A percentile compares a stretch with the other conserved stretches of the same genome.
These are phyloP conservation scores for Clarias magur DNA, from an alignment of 2,113 vertebrate species.

Conservation along the genomic window DNA sequence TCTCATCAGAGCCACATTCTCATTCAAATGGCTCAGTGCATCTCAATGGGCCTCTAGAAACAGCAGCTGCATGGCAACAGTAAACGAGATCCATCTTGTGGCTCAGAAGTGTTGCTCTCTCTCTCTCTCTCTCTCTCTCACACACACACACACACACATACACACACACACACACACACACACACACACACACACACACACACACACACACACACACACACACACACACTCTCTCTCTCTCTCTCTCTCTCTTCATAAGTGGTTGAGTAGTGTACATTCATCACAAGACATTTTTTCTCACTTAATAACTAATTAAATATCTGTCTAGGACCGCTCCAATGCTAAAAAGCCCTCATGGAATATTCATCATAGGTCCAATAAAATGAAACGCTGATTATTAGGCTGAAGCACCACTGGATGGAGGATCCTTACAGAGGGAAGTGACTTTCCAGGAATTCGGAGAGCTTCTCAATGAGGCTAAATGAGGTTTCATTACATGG, in stretches of 20 bases:
- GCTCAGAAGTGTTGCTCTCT: background rate
- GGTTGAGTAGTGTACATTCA: background rate
- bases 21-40: constrained; percentile 49
- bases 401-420: background rate
- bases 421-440: constrained; percentile 24
- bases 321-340: background rate
- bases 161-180: background rate
- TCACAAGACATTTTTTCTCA: background rate
- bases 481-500: constrained; percentile 38
- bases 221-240: too few species aligned
- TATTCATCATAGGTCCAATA: constrained; percentile 30
- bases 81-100: constrained; percentile 35
- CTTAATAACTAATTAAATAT: background rate
- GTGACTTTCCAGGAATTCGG: constrained; percentile 40
- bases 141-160: background rate
- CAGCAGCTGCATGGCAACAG: constrained; percentile 40
- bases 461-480: constrained; percentile 39
- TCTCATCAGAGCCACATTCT: constrained; percentile 54
- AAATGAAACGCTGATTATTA: constrained; percentile 21
- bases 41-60: constrained; percentile 47
- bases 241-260: background rate
- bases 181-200: background rate
- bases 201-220: background rate
- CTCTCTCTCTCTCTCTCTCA: background rate
- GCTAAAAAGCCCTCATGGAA: background rate